These are phyloP conservation scores for Calliphora vicina DNA, from an alignment of 1,140 invertebrate species.

Conservation along the genomic window DNA sequence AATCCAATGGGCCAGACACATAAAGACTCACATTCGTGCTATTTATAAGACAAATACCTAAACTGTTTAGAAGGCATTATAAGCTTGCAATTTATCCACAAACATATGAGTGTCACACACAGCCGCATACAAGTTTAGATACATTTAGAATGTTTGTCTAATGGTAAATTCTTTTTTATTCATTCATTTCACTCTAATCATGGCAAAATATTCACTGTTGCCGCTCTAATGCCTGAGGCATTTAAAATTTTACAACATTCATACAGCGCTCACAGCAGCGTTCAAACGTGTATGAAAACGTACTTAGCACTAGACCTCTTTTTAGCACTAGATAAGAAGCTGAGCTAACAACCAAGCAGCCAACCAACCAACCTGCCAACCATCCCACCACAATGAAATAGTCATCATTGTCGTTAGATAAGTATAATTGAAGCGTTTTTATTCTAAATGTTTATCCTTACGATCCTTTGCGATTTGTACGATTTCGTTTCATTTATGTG, in stretches of 20 bases:
- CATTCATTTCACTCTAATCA: not conserved
- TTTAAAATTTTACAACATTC: conserved; percentile 3
- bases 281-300: not conserved
- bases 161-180: not conserved
- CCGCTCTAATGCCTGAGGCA: conserved; percentile 14
- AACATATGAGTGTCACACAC: conserved; percentile 30
- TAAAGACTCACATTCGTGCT: not conserved
- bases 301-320: not conserved
- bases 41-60: not conserved
- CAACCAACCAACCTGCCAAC: not conserved
- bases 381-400: not conserved
- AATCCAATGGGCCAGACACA: not conserved
- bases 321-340: conserved; percentile 4
- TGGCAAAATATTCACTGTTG: not conserved
- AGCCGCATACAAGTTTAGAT: not conserved
- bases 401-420: conserved; percentile 25
- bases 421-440: conserved; percentile 34
- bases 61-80: conserved; percentile 20
- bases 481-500: not conserved
- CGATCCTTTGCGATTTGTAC: conserved; percentile 11
- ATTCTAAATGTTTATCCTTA: conserved; percentile 31
- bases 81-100: conserved; percentile 30
- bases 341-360: not conserved
- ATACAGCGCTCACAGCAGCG: not conserved
- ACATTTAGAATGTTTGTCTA: not conserved